A percentile compares a stretch with the other conserved stretches of the same genome.
These are phyloP conservation scores for Eurytoma californica DNA, from an alignment of 2,888 invertebrate genomes.

Conservation along the genomic window DNA sequence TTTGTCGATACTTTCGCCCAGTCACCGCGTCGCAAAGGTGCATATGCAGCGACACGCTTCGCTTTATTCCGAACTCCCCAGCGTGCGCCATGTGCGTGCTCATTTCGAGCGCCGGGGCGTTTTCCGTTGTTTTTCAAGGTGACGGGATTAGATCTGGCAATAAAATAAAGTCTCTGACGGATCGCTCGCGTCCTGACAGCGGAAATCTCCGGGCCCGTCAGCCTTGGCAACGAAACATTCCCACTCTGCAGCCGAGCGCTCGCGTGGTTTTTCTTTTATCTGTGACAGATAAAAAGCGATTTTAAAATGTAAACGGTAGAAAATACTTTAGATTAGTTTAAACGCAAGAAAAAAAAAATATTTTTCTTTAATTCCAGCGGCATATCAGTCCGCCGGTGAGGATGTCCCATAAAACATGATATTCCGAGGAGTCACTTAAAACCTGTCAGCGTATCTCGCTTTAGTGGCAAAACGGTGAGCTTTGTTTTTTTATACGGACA, in stretches of 20 bases:
- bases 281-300: too few relatives aligned
- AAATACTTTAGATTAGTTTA: too few relatives aligned
- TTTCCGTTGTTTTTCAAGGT: conserved; percentile 16
- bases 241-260: too few relatives aligned
- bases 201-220: too few relatives aligned
- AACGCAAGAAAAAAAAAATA: too few relatives aligned
- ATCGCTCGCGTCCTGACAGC: too few relatives aligned
- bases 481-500: conserved; percentile 12
- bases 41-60: conserved; percentile 6
- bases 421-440: neutral
- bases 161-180: neutral
- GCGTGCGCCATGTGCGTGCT: conserved; percentile 5
- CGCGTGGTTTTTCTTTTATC: too few relatives aligned
- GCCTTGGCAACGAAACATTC: too few relatives aligned
- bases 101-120: neutral
- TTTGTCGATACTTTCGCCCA: neutral
- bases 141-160: conserved; percentile 18
- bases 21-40: neutral
- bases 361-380: too few relatives aligned
- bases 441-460: neutral
- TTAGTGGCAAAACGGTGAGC: neutral
- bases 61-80: neutral
- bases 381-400: too few relatives aligned
- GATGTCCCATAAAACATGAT: conserved; percentile 28
- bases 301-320: too few relatives aligned